phyloP scores from a whole-genome alignment of 2,113 vertebrate species.

The Thryonomys swinderianus region DNA sequence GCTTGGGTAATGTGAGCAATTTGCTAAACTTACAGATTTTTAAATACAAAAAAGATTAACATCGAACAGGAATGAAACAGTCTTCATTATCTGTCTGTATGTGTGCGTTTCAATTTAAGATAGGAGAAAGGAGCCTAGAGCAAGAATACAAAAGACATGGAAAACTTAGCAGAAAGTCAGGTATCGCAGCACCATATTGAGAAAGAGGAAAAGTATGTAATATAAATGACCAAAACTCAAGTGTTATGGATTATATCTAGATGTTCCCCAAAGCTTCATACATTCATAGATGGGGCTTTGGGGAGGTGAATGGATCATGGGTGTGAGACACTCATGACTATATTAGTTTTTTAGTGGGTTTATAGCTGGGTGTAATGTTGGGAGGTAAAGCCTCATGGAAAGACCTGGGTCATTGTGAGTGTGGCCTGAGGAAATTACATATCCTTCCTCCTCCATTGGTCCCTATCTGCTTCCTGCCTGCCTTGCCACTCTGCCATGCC shows the following conservation, averaged over 20 bases:
- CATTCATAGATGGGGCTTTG: not conserved
- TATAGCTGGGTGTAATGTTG: not conserved
- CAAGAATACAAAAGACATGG: not conserved
- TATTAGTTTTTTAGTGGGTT: not conserved
- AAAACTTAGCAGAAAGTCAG: not conserved
- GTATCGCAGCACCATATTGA: not conserved
- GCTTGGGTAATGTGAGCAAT: not conserved
- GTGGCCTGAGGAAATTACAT: not conserved
- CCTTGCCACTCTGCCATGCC: not conserved
- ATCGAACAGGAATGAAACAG: constrained; percentile 13
- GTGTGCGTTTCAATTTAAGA: constrained; percentile 36
- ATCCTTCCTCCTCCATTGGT: not conserved
- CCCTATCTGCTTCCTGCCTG: not conserved
- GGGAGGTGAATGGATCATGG: not conserved
- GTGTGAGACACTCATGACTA: not conserved
- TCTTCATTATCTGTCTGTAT: not conserved
- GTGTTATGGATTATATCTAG: not conserved
- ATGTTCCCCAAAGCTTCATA: not conserved
- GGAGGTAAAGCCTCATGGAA: not conserved
- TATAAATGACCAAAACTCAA: not conserved
- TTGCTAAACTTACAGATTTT: constrained; percentile 35
- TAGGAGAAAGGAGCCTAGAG: not conserved
- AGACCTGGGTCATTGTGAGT: not conserved
- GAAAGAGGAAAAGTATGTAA: not conserved
- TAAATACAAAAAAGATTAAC: constrained; percentile 55